Evolutionary conservation across 2,888 invertebrate species (phyloP).

Genomic region (Harmothoe impar): DNA sequence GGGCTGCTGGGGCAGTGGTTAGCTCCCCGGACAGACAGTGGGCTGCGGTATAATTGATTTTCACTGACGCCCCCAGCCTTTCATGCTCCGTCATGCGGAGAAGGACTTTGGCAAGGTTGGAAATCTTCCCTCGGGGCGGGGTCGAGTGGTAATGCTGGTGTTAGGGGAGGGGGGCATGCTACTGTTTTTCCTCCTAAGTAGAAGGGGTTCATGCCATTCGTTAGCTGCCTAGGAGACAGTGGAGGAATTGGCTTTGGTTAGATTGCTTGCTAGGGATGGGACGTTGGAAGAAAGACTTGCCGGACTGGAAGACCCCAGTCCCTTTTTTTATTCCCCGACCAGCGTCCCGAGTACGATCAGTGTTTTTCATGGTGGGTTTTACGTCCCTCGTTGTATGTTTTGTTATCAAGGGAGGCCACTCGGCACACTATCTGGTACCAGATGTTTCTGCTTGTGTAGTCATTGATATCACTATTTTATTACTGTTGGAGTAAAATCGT

Average conservation of each 20-base stretch:
- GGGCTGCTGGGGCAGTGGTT: background rate
- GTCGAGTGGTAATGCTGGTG: constrained; percentile 4
- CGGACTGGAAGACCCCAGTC: background rate
- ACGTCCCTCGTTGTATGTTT: too few relatives aligned
- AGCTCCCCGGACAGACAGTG: background rate
- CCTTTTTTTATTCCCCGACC: too few relatives aligned
- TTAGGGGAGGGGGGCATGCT: background rate
- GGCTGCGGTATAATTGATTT: background rate
- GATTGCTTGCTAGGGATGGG: background rate
- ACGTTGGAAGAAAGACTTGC: background rate
- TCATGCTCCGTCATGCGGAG: constrained; percentile 29
- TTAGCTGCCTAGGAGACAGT: background rate
- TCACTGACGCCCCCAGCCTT: background rate
- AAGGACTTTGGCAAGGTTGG: constrained; percentile 26
- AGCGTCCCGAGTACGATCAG: too few relatives aligned
- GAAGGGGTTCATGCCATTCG: background rate
- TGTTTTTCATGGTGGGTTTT: too few relatives aligned
- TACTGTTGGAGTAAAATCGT: background rate
- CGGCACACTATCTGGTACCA: too few relatives aligned
- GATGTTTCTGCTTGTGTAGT: background rate
- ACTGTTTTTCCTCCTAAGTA: constrained; percentile 9
- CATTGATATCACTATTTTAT: background rate
- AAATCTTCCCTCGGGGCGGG: background rate
- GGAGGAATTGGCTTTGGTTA: constrained; percentile 3
- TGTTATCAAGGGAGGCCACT: too few relatives aligned